phyloP scores from a whole-genome alignment of 2,888 invertebrate genomes.

The Xylota segnis region DNA sequence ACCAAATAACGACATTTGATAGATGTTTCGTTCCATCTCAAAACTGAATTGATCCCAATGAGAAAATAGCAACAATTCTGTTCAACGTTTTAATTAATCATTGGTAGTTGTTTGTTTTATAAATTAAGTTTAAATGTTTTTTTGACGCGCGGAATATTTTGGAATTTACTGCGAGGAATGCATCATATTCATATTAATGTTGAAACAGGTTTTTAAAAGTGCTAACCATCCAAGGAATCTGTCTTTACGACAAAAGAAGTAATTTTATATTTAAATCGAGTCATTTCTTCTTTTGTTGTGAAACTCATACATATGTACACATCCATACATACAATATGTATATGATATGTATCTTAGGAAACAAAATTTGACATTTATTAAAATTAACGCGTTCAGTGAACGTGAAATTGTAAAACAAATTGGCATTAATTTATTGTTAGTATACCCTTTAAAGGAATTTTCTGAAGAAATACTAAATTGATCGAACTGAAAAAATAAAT shows the following conservation, averaged over 20 bases:
- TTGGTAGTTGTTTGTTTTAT: neutral
- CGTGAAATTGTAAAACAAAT: neutral
- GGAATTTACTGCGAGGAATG: neutral
- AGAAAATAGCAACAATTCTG: too few species aligned
- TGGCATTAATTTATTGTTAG: neutral
- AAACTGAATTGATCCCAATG: too few species aligned
- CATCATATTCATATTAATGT: neutral
- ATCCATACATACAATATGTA: too few species aligned
- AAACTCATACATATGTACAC: neutral
- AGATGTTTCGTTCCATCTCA: too few species aligned
- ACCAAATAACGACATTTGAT: too few species aligned
- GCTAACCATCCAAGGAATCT: neutral
- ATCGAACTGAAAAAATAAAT: too few species aligned
- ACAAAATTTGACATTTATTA: neutral
- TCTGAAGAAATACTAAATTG: too few species aligned
- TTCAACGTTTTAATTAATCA: neutral
- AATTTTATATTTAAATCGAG: neutral
- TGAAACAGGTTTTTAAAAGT: neutral
- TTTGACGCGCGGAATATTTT: neutral
- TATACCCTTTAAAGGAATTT: neutral
- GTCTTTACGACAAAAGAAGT: neutral
- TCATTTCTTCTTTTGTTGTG: neutral
- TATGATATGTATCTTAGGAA: neutral
- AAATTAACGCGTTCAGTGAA: conserved; percentile 11
- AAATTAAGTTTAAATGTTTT: neutral